Conservation (phyloP, 2,113 vertebrate genomes). For the Mesembrinibis cayennensis region DNA sequence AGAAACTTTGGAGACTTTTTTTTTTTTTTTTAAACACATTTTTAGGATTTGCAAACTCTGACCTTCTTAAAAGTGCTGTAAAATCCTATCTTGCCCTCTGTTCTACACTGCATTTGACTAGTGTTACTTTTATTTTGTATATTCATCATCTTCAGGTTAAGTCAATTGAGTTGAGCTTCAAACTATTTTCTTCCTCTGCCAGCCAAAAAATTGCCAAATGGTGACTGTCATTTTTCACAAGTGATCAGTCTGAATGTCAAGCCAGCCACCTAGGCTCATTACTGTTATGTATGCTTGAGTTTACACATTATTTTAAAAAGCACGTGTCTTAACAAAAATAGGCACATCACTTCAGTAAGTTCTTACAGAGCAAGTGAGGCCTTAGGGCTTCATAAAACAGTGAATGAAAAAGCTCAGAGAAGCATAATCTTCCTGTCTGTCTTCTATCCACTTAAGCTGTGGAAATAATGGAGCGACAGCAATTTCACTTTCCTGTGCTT, state of each 20-base stretch:
- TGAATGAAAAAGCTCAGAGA: constrained; percentile 20
- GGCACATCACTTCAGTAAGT: neutral
- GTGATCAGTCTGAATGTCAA: constrained; percentile 2
- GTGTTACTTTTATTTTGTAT: neutral
- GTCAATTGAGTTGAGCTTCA: neutral
- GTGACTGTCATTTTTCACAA: neutral
- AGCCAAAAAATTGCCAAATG: neutral
- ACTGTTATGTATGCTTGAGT: neutral
- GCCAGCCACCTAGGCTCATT: neutral
- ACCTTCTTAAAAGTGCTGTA: neutral
- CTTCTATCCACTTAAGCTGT: neutral
- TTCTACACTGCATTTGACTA: neutral
- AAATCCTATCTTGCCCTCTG: neutral
- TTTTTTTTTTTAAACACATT: neutral
- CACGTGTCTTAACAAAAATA: constrained; percentile 10
- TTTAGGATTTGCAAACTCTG: neutral
- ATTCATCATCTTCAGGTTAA: neutral
- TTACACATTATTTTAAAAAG: constrained; percentile 4
- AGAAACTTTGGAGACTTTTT: neutral
- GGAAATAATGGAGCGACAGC: neutral
- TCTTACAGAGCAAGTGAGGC: neutral
- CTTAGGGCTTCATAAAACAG: constrained; percentile 14
- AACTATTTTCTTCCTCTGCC: neutral
- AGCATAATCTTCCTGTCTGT: neutral
- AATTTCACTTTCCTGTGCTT: neutral